Percentiles rank a stretch among this genome's conserved stretches.
Evolutionary conservation across 2,888 invertebrate species (phyloP).

Genomic region (Zygogramma bicolorata): DNA sequence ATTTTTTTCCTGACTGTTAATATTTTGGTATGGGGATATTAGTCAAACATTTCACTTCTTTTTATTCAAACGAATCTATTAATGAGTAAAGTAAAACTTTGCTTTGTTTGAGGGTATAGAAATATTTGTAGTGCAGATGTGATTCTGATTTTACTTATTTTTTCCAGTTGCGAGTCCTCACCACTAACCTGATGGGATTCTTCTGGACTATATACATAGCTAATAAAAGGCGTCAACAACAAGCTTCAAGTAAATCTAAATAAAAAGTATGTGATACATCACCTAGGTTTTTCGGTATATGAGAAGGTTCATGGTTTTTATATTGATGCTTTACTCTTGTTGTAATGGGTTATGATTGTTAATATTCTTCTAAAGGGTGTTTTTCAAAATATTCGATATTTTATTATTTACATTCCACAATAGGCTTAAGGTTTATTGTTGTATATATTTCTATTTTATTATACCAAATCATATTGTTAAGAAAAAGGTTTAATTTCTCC

Average conservation of each 20-base stretch:
- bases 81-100: not conserved
- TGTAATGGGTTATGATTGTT: not conserved
- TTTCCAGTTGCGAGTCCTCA: constrained; percentile 80
- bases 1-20: too few species aligned
- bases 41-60: too few species aligned
- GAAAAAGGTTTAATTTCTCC: not conserved
- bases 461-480: not conserved
- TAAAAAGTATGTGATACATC: constrained; percentile 8
- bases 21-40: too few species aligned
- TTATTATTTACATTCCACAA: not conserved
- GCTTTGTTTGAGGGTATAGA: too few species aligned
- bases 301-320: not conserved
- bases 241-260: constrained; percentile 50
- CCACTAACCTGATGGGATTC: constrained; percentile 81
- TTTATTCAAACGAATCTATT: too few species aligned
- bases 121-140: too few species aligned
- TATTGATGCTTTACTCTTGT: too few species aligned
- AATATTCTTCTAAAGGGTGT: not conserved
- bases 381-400: not conserved
- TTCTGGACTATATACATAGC: constrained; percentile 84
- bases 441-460: not conserved
- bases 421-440: not conserved
- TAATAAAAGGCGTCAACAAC: constrained; percentile 73
- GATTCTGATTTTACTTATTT: too few species aligned
- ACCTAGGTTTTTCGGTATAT: not conserved